These are phyloP conservation scores for Aplochiton taeniatus DNA, from an alignment of 2,797 vertebrate genomes.

Conservation along the genomic window DNA sequence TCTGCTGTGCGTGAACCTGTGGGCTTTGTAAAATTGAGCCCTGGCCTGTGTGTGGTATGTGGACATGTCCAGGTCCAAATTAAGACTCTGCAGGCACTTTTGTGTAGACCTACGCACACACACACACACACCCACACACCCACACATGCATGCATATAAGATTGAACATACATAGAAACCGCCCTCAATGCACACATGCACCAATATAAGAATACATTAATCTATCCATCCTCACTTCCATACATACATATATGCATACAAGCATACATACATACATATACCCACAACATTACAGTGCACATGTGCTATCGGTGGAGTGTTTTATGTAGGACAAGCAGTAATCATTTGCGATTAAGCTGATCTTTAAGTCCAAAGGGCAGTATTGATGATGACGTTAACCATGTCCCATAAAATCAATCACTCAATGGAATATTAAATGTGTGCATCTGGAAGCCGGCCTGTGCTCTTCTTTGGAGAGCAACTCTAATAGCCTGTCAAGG, in stretches of 20 bases:
- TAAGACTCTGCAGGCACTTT: neutral
- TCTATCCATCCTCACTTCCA: too few relatives aligned
- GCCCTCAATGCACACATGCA: neutral
- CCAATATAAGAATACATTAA: neutral
- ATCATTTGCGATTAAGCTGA: slow-evolving; percentile 52
- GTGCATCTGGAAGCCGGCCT: slow-evolving; percentile 71
- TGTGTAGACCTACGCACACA: neutral
- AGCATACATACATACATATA: slow-evolving; percentile 6
- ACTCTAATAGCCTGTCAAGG: slow-evolving; percentile 68
- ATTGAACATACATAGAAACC: neutral
- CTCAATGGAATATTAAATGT: slow-evolving; percentile 75
- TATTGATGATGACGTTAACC: slow-evolving; percentile 74
- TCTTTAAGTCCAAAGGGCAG: slow-evolving; percentile 55
- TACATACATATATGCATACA: neutral
- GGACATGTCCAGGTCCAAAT: neutral
- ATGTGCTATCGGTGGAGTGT: slow-evolving; percentile 27
- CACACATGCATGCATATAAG: slow-evolving; percentile 8
- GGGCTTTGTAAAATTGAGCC: neutral
- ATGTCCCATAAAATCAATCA: slow-evolving; percentile 72
- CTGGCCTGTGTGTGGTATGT: too few relatives aligned
- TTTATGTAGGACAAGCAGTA: slow-evolving; percentile 46
- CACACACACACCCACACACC: slow-evolving; percentile 8
- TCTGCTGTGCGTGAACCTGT: slow-evolving; percentile 27
- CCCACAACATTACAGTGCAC: slow-evolving; percentile 34
- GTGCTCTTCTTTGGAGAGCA: slow-evolving; percentile 64